Evolutionary conservation across 2,797 vertebrate genomes (phyloP), one percentile per base, ranked within the genome.

Genomic region (Sebastes flavidus): DNA sequence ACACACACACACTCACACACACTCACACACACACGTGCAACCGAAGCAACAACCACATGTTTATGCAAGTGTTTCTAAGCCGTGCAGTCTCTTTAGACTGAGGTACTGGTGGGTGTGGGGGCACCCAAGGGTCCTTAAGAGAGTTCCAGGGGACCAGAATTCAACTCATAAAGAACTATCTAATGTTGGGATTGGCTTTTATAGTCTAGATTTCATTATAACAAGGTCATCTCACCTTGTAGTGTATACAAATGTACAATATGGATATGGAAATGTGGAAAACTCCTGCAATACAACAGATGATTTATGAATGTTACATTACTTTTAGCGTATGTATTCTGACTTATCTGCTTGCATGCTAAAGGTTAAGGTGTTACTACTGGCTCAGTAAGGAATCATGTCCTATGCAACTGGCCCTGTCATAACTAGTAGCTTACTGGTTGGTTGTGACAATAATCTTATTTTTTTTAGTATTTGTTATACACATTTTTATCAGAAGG

Each of bases 31-130:
- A 22, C 24, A 25, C 65, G 6, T 32, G 27, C 66, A 84, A 61
- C 77, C 52, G 7, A 73, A 81, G 69, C 46, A 29, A 58, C 77
- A 54, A 80, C 87, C 78, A 65, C 83, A 86, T 54, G 65, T 90
- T 88, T 81, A 88, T 75, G 80, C 73, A 85, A 91, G 82, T 77
- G 85, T 83, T 87, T 65, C 63, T 61, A 72, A 76, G 70, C 24
- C 36, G 32, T n/a, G 49, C 65, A 42, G 56, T 42, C 16, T 11
- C 58, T 5, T 30, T 20, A 10, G 29, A 2, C 27, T 32, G 59
- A 46, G 22, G 29, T 13, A 5, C 34, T 52, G 66, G 25, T 14
- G 38, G n/a, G 54, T 55, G 52, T 63, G n/a, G 20, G 52, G 56
- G 9, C 61, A 62, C 52, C 38, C 8, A 24, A 62, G 2, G 58